Conservation (phyloP, 2,888 invertebrate genomes). For the Cactoblastis cactorum region DNA sequence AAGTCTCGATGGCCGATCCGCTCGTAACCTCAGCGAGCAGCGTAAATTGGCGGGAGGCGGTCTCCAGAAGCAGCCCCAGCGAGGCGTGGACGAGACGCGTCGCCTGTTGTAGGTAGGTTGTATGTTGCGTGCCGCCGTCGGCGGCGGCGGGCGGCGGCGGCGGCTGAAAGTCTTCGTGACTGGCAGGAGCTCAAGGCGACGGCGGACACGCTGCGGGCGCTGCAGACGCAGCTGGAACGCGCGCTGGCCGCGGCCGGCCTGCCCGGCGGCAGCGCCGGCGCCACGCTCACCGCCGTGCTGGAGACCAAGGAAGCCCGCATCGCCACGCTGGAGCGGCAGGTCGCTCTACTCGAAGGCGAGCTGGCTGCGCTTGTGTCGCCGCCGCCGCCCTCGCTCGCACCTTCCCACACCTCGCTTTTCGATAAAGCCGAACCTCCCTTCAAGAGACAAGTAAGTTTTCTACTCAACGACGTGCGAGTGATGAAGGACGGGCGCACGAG, state of each 20-base stretch:
- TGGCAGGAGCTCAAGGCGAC: constrained; percentile 90
- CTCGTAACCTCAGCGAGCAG: constrained; percentile 10
- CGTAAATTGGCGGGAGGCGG: constrained; percentile 22
- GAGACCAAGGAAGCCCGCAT: constrained; percentile 93
- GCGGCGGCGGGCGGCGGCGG: constrained; percentile 58
- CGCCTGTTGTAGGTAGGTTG: constrained; percentile 49
- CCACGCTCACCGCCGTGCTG: constrained; percentile 88
- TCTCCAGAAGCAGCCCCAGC: constrained; percentile 40
- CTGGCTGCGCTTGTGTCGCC: constrained; percentile 76
- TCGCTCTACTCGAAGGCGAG: constrained; percentile 88
- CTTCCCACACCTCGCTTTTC: constrained; percentile 79
- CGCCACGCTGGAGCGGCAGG: constrained; percentile 91
- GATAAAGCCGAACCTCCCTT: constrained; percentile 82
- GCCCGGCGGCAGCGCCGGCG: constrained; percentile 77
- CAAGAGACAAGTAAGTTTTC: constrained; percentile 92
- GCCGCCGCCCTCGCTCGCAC: constrained; percentile 75
- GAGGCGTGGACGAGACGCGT: constrained; percentile 42
- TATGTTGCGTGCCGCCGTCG: constrained; percentile 47
- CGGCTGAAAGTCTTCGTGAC: constrained; percentile 60
- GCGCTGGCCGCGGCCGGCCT: constrained; percentile 82
- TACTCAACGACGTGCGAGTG: constrained; percentile 89
- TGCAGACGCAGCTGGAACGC: constrained; percentile 89
- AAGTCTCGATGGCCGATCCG: constrained; percentile 12
- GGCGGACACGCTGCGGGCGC: constrained; percentile 90
- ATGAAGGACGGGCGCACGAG: constrained; percentile 83